A percentile compares a stretch with the other conserved stretches of the same genome.
Evolutionary conservation across 2,888 invertebrate genomes (phyloP).

Genomic region (Sussaba pulchella): DNA sequence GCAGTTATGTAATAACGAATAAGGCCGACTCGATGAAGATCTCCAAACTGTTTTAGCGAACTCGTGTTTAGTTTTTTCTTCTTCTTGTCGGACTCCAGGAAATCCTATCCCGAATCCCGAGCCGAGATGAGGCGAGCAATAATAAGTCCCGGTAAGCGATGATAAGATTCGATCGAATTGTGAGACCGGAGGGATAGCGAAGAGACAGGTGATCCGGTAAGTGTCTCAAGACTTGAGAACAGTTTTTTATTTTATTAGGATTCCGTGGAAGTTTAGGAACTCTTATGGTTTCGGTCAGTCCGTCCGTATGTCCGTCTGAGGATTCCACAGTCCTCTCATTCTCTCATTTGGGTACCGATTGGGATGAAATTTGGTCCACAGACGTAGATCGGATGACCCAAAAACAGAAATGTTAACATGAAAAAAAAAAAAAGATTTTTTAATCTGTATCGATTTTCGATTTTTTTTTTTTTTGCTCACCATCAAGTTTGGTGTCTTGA

Average conservation of each 20-base stretch:
- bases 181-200: conserved; percentile 17
- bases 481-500: too few species aligned
- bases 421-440: too few species aligned
- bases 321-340: too few species aligned
- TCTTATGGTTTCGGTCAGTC: too few species aligned
- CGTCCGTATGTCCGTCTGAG: too few species aligned
- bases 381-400: too few species aligned
- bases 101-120: conserved; percentile 50
- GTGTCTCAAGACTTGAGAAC: conserved; percentile 39
- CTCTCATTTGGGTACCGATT: too few species aligned
- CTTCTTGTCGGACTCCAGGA: conserved; percentile 29
- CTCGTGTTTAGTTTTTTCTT: conserved; percentile 24
- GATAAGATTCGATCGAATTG: conserved; percentile 11
- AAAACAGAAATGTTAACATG: too few species aligned
- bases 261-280: too few species aligned
- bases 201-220: conserved; percentile 42
- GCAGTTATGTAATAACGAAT: conserved; percentile 44
- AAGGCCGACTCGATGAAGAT: conserved; percentile 33
- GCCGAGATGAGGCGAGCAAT: conserved; percentile 47
- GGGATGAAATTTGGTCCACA: too few species aligned
- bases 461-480: too few species aligned
- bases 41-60: conserved; percentile 39
- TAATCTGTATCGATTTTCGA: too few species aligned
- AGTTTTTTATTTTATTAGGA: conserved; percentile 30
- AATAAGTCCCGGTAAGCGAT: conserved; percentile 11